Conservation (phyloP, 2,113 vertebrate genomes). For the Acanthisitta chloris region DNA sequence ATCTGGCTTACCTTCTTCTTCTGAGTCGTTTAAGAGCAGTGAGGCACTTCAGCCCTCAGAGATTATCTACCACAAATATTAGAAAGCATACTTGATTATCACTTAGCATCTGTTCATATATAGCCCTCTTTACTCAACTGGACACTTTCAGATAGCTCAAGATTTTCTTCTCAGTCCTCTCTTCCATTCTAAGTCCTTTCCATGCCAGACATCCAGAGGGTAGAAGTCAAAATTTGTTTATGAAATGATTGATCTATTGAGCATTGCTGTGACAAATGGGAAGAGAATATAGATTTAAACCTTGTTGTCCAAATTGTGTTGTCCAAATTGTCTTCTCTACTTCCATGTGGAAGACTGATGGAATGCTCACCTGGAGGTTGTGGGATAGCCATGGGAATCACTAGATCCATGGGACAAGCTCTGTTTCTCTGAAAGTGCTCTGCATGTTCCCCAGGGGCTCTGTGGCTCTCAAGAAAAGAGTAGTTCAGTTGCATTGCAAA, state of each 20-base stretch:
- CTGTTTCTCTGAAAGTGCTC: not conserved
- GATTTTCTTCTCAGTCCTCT: not conserved
- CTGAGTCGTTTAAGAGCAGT: not conserved
- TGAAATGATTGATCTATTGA: not conserved
- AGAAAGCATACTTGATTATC: not conserved
- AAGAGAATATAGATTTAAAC: not conserved
- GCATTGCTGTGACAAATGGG: not conserved
- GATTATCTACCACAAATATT: not conserved
- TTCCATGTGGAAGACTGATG: not conserved
- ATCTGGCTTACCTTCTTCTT: not conserved
- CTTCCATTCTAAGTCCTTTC: not conserved
- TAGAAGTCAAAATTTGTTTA: not conserved
- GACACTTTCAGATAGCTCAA: not conserved
- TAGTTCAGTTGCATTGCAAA: not conserved
- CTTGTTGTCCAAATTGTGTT: not conserved
- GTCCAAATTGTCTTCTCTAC: not conserved
- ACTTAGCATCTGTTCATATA: not conserved
- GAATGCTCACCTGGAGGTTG: not conserved
- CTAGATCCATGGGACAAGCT: not conserved
- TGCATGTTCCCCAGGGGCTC: not conserved
- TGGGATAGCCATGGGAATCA: not conserved
- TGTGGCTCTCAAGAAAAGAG: not conserved
- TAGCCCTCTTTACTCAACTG: not conserved
- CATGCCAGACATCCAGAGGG: not conserved
- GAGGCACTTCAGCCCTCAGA: not conserved